Conservation (phyloP, 2,113 vertebrate species). For the Fulica atra region DNA sequence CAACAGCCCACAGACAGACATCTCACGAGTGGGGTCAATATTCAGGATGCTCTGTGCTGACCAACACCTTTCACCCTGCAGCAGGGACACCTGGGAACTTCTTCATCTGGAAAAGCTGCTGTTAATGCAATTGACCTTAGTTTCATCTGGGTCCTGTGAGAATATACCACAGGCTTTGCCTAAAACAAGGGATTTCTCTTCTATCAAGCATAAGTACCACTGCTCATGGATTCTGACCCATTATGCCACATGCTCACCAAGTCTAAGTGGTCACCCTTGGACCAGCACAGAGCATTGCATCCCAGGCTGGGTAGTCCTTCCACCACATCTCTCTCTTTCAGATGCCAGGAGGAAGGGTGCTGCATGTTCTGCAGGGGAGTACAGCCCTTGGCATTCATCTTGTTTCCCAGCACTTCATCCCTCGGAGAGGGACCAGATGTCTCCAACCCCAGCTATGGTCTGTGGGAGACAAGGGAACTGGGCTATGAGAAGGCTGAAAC, state of each 20-base stretch:
- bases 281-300: background rate
- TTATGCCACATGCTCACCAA: background rate
- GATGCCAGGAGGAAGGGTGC: background rate
- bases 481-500: background rate
- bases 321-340: background rate
- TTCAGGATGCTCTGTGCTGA: background rate
- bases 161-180: background rate
- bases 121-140: background rate
- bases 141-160: background rate
- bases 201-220: accelerated
- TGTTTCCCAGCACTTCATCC: accelerated
- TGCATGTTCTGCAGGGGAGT: background rate
- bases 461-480: background rate
- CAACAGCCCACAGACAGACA: background rate
- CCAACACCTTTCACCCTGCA: background rate
- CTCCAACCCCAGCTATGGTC: background rate
- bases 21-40: background rate
- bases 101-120: background rate
- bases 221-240: background rate
- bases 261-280: background rate
- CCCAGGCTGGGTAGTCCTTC: background rate
- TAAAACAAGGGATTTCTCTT: background rate
- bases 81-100: background rate
- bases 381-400: background rate
- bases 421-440: background rate